Conservation (phyloP, 2,888 invertebrate species). For the Galerucella calmariensis region DNA sequence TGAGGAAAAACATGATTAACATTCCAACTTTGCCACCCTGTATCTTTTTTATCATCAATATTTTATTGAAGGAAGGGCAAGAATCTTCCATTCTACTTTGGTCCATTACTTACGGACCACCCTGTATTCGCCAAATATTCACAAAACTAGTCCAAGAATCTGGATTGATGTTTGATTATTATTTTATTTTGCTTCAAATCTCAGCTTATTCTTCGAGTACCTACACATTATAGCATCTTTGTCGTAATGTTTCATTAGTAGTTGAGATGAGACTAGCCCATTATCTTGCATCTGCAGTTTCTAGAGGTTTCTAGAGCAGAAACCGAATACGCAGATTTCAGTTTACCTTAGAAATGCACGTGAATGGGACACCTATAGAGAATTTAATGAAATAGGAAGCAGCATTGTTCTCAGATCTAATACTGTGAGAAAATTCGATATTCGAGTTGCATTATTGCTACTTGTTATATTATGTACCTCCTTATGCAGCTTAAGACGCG, state of each 20-base stretch:
- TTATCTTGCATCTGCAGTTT: conserved; percentile 30
- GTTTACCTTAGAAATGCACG: conserved; percentile 29
- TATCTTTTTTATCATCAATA: too few relatives aligned
- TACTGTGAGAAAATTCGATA: conserved; percentile 29
- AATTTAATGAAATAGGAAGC: conserved; percentile 25
- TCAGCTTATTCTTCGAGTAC: too few relatives aligned
- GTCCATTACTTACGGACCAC: too few relatives aligned
- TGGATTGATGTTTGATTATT: too few relatives aligned
- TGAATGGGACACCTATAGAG: conserved; percentile 13
- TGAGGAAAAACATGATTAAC: too few relatives aligned
- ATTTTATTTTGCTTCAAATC: too few relatives aligned
- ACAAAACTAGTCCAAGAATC: too few relatives aligned
- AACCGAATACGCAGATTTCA: conserved; percentile 30
- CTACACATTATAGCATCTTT: conserved; percentile 5
- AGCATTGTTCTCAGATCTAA: conserved; percentile 30
- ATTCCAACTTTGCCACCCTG: too few relatives aligned
- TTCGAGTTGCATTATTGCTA: conserved; percentile 17
- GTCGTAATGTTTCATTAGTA: conserved; percentile 18
- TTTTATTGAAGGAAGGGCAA: too few relatives aligned
- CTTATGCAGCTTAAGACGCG: conserved; percentile 17
- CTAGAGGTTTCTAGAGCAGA: conserved; percentile 21
- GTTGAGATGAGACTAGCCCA: conserved; percentile 18
- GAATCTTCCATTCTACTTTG: too few relatives aligned
- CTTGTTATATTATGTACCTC: conserved; percentile 20
- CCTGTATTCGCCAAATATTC: too few relatives aligned